These are phyloP conservation scores for Hyperoplus immaculatus DNA, from an alignment of 2,797 vertebrate species.

Conservation along the genomic window DNA sequence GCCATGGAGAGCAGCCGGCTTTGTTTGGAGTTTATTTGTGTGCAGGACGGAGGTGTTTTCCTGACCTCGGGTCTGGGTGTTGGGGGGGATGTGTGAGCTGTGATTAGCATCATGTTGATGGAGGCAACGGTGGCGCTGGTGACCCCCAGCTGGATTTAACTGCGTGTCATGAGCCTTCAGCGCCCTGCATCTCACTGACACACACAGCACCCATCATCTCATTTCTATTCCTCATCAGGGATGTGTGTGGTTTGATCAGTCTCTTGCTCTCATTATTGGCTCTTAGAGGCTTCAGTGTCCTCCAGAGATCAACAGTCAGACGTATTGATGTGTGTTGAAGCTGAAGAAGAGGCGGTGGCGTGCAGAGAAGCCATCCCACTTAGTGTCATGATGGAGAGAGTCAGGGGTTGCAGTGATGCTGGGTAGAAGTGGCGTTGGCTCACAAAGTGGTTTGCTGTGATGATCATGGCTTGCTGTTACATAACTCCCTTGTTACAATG, in stretches of 20 bases:
- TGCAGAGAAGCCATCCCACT: conserved; percentile 12
- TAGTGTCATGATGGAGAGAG: conserved; percentile 8
- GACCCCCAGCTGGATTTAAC: conserved; percentile 34
- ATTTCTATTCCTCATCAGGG: conserved; percentile 9
- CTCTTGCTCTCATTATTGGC: conserved; percentile 3
- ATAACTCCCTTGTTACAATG: conserved; percentile 28
- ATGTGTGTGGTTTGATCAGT: conserved; percentile 8
- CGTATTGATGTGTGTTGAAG: conserved; percentile 30
- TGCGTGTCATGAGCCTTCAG: conserved; percentile 17
- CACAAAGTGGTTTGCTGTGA: conserved; percentile 29
- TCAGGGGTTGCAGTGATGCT: conserved; percentile 7
- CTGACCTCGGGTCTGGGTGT: conserved; percentile 75
- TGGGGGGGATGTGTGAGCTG: conserved; percentile 65
- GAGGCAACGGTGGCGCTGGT: conserved; percentile 29
- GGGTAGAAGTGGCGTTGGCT: conserved; percentile 1
- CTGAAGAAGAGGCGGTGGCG: conserved; percentile 10
- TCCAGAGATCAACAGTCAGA: conserved; percentile 21
- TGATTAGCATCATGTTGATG: conserved; percentile 58
- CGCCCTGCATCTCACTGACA: neutral
- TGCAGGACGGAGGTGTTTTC: conserved; percentile 67
- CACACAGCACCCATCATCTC: neutral
- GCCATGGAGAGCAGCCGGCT: conserved; percentile 55
- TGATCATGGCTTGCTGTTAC: conserved; percentile 29
- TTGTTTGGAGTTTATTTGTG: conserved; percentile 82
- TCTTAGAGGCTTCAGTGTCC: neutral